Conservation (phyloP, 2,113 vertebrate species). For the Lophochroa leadbeateri region DNA sequence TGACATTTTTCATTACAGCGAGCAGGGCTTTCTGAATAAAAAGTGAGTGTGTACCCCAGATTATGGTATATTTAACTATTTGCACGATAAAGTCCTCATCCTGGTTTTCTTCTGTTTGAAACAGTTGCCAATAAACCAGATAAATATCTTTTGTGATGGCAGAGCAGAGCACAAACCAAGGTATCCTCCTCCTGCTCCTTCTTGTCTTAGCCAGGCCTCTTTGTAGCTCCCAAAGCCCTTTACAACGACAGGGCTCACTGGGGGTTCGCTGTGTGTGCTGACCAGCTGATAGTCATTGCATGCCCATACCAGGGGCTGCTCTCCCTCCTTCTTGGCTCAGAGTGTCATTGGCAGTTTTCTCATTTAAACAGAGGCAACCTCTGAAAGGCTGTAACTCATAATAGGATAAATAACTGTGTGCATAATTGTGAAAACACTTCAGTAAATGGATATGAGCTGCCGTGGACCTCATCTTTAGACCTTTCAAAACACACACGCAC, state of each 20-base stretch:
- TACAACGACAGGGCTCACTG: neutral
- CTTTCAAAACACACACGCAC: neutral
- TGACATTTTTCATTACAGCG: constrained; percentile 58
- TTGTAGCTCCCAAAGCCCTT: neutral
- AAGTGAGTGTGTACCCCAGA: constrained; percentile 49
- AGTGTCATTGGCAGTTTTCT: constrained; percentile 32
- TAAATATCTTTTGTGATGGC: constrained; percentile 30
- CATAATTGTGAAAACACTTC: constrained; percentile 45
- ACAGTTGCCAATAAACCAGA: constrained; percentile 38
- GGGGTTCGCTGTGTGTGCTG: neutral
- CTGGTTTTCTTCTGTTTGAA: neutral
- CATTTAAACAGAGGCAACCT: constrained; percentile 40
- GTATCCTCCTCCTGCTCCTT: neutral
- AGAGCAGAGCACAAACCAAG: neutral
- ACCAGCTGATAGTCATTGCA: neutral
- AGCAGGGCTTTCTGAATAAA: constrained; percentile 56
- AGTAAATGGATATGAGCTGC: neutral
- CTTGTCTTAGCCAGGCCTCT: neutral
- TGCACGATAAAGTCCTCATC: constrained; percentile 23
- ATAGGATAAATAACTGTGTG: constrained; percentile 47
- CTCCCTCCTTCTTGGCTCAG: neutral
- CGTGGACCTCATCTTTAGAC: neutral
- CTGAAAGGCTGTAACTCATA: constrained; percentile 43
- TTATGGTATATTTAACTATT: constrained; percentile 59
- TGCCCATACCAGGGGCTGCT: neutral